phyloP scores from a whole-genome alignment of 2,113 vertebrate genomes.

The Abramis brama region DNA sequence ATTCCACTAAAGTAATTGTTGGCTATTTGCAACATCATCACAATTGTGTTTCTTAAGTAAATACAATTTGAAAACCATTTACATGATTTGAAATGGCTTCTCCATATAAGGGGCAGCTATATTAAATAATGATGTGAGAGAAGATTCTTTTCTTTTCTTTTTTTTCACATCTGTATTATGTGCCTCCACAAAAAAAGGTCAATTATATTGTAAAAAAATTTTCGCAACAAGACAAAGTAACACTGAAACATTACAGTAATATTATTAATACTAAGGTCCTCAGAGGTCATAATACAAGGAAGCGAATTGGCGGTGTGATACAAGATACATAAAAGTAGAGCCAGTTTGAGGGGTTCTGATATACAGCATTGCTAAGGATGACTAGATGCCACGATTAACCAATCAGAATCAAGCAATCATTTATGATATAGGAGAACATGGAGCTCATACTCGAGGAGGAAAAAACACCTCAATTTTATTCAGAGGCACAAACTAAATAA shows the following conservation, averaged over 20 bases:
- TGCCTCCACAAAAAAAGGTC: not conserved
- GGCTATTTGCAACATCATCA: slow-evolving; percentile 15
- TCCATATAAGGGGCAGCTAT: not conserved
- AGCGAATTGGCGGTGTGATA: too few species aligned
- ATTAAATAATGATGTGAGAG: not conserved
- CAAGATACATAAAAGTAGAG: too few species aligned
- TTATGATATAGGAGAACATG: too few species aligned
- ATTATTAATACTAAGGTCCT: too few species aligned
- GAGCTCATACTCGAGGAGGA: too few species aligned
- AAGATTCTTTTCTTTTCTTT: not conserved
- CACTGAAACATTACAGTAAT: not conserved
- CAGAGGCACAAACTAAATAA: too few species aligned
- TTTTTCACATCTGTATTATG: not conserved
- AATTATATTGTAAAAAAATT: not conserved
- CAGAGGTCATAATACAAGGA: too few species aligned
- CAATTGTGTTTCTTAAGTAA: not conserved
- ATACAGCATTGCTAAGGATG: not conserved
- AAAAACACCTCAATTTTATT: too few species aligned
- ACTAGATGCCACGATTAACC: not conserved
- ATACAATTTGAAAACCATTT: not conserved
- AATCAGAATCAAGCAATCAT: not conserved
- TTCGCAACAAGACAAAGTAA: not conserved
- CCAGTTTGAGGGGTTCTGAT: too few species aligned
- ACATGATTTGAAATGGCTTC: not conserved
- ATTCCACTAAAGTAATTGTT: slow-evolving; percentile 20